phyloP scores from a whole-genome alignment of 37 sponge, comb jelly and placozoan genomes.

The Tethya wilhelma region DNA sequence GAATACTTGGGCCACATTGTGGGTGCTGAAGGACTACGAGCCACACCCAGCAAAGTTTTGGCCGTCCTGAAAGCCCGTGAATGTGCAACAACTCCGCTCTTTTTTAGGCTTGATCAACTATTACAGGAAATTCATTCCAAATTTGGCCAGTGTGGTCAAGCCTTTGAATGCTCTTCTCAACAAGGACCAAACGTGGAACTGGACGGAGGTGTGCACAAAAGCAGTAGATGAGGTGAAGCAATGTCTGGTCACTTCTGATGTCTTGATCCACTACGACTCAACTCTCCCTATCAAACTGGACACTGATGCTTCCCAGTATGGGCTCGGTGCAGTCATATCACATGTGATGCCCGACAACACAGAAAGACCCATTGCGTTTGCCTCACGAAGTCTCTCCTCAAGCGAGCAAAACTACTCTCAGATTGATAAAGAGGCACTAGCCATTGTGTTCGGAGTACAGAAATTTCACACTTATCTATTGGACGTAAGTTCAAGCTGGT shows the following conservation, averaged over 20 bases:
- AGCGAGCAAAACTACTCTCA: constrained; percentile 64
- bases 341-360: constrained; percentile 40
- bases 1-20: constrained; percentile 45
- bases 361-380: constrained; percentile 63
- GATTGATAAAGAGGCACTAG: constrained; percentile 57
- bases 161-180: constrained; percentile 14
- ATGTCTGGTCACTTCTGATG: background rate
- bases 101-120: constrained; percentile 49
- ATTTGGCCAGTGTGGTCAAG: background rate
- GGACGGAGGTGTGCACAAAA: background rate
- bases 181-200: background rate
- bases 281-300: constrained; percentile 16
- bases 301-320: constrained; percentile 49
- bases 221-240: constrained; percentile 27
- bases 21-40: constrained; percentile 11
- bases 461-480: constrained; percentile 68
- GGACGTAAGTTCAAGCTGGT: constrained; percentile 56
- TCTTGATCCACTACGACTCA: constrained; percentile 45
- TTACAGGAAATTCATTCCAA: constrained; percentile 35
- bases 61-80: constrained; percentile 23
- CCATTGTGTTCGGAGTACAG: constrained; percentile 44
- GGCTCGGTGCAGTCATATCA: constrained; percentile 50
- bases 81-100: constrained; percentile 26
- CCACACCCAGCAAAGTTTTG: background rate
- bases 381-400: constrained; percentile 51